Evolutionary conservation across 1,140 invertebrate genomes (phyloP).

Genomic region (Lysiphlebus fabarum): DNA sequence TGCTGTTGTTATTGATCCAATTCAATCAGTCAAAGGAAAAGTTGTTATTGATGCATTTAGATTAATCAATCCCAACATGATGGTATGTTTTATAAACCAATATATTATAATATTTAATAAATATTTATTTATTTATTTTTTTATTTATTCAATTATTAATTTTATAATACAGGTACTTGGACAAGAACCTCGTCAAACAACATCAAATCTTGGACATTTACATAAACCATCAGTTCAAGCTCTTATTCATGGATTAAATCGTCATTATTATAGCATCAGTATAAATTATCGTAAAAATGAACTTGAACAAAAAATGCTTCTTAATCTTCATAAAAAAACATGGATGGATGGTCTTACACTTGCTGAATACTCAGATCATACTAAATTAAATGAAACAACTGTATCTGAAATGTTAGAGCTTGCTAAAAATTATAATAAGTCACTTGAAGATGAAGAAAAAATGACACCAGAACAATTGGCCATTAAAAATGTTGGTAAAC

Average conservation of each 20-base stretch:
- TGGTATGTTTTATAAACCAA: slow-evolving; percentile 68
- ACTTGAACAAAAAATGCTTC: slow-evolving; percentile 97
- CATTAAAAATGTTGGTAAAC: slow-evolving; percentile 99
- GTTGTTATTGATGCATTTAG: slow-evolving; percentile 94
- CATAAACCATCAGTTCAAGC: slow-evolving; percentile 99
- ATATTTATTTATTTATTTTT: not conserved
- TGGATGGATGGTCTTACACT: slow-evolving; percentile 98
- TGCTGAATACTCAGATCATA: slow-evolving; percentile 93
- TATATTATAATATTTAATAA: too few relatives aligned
- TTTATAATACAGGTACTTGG: slow-evolving; percentile 66
- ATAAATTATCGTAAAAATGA: slow-evolving; percentile 99
- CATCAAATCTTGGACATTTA: slow-evolving; percentile 96
- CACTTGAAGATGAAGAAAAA: slow-evolving; percentile 98
- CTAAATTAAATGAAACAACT: slow-evolving; percentile 85
- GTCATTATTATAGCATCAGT: slow-evolving; percentile 99
- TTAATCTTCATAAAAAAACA: slow-evolving; percentile 98
- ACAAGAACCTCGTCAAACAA: slow-evolving; percentile 98
- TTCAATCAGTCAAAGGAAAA: slow-evolving; percentile 98
- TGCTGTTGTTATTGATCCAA: slow-evolving; percentile 98
- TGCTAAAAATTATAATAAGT: slow-evolving; percentile 98
- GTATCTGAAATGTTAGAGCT: slow-evolving; percentile 96
- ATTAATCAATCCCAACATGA: slow-evolving; percentile 98
- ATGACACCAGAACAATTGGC: slow-evolving; percentile 99
- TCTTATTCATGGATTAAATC: slow-evolving; percentile 96
- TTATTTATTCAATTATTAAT: too few relatives aligned